Conservation (phyloP, 2,888 invertebrate species). For the Strigamia transsilvanica region DNA sequence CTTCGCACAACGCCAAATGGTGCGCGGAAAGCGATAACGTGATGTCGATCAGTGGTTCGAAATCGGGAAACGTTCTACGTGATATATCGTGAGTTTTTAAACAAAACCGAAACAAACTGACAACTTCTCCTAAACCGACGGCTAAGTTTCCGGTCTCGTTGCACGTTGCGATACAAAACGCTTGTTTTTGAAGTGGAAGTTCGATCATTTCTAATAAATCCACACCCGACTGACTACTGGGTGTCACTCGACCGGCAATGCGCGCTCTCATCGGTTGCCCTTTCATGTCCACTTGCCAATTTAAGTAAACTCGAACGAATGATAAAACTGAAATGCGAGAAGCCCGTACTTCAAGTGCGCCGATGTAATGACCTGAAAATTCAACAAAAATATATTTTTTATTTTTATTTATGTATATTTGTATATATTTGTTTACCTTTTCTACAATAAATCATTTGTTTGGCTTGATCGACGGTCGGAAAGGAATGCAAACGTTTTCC, state of each 20-base stretch:
- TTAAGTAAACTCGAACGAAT: constrained; percentile 77
- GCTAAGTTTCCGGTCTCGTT: constrained; percentile 63
- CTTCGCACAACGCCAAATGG: constrained; percentile 72
- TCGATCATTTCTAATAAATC: constrained; percentile 75
- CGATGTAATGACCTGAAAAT: constrained; percentile 72
- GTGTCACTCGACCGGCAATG: constrained; percentile 78
- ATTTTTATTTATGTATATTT: background rate
- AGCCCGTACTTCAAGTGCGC: constrained; percentile 72
- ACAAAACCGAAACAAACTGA: constrained; percentile 71
- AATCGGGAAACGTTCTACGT: constrained; percentile 74
- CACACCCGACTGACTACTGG: constrained; percentile 72
- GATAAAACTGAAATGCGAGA: constrained; percentile 63
- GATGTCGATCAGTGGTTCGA: constrained; percentile 74
- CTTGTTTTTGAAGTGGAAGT: constrained; percentile 72
- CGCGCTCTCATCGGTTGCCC: constrained; percentile 71
- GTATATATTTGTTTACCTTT: constrained; percentile 67
- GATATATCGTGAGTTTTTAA: constrained; percentile 75
- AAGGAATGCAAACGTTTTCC: constrained; percentile 70
- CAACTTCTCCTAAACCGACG: constrained; percentile 66
- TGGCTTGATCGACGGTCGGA: constrained; percentile 77
- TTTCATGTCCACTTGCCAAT: constrained; percentile 72
- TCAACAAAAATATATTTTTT: constrained; percentile 34
- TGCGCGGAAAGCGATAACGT: constrained; percentile 72
- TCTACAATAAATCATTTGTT: constrained; percentile 73
- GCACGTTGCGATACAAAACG: constrained; percentile 63